Percentiles rank a stretch among this genome's conserved stretches.
phyloP scores from a whole-genome alignment of 1,140 invertebrate genomes.

The Radopholus similis region DNA sequence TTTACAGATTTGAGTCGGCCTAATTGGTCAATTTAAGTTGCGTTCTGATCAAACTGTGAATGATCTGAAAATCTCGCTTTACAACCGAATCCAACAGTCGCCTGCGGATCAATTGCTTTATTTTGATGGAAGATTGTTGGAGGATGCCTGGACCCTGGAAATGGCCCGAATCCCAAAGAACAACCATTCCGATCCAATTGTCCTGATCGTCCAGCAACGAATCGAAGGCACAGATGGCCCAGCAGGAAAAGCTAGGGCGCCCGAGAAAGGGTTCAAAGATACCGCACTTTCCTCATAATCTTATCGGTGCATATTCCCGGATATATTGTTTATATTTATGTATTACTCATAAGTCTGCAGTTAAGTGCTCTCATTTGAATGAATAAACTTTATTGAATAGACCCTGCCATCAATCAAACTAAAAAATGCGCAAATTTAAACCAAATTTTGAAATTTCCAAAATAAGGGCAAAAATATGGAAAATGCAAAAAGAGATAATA shows the following conservation, averaged over 20 bases:
- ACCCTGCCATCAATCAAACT: not conserved
- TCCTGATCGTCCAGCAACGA: conserved; percentile 40
- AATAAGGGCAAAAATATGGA: too few relatives aligned
- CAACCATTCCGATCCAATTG: conserved; percentile 30
- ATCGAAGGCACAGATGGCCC: not conserved
- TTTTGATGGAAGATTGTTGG: conserved; percentile 17
- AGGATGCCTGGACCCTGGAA: conserved; percentile 26
- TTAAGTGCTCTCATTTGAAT: too few relatives aligned
- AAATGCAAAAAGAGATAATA: too few relatives aligned
- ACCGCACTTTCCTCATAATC: conserved; percentile 24
- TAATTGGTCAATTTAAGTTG: conserved; percentile 27
- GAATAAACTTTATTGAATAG: not conserved
- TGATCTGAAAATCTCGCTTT: conserved; percentile 37
- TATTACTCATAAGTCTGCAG: too few relatives aligned
- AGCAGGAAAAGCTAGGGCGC: not conserved
- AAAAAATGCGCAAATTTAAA: not conserved
- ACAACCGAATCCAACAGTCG: conserved; percentile 23
- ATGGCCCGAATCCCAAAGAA: conserved; percentile 11
- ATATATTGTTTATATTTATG: not conserved
- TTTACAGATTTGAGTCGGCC: not conserved
- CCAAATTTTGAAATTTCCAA: too few relatives aligned
- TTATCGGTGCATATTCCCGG: too few relatives aligned
- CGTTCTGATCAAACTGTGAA: conserved; percentile 22
- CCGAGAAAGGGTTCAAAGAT: conserved; percentile 35
- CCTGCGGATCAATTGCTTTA: conserved; percentile 42